Evolutionary conservation across 2,113 vertebrate genomes (phyloP), one percentile per base, ranked within the genome.

Genomic region (Mirounga angustirostris): DNA sequence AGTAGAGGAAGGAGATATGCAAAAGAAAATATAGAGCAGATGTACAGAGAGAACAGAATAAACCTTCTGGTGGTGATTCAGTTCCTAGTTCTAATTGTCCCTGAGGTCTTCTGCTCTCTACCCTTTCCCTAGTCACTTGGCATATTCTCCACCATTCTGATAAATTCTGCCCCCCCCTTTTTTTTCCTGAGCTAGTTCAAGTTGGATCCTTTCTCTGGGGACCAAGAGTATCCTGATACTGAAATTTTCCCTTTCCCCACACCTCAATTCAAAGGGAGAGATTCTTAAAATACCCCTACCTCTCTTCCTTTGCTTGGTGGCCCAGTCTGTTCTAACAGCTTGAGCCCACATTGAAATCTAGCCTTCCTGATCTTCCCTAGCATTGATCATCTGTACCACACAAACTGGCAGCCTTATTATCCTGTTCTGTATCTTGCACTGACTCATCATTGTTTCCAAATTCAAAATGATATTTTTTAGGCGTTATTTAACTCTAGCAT

Each of bases 361-460:
- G 86, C 30, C 61, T 73, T 65, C 61, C 10, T 67, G 40, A 74
- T 82, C 78, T 73, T 90, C 28, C 8, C 1, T 22, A 86, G 40
- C 43, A 87, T 82, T 80, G 84, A 95, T 97, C 92, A 97, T 92
- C 65, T 80, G 54, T 43, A 82, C 87, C 61, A 83, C 83, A 93
- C 15, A 89, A 95, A 92, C 1, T 69, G 95, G 74, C 87, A 97
- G 79, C 67, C 40, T 83, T 90, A 89, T 56, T 91, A 93, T 96
- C 79, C 50, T 83, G 94, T 94, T 97, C 86, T 96, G 30, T 93
- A 50, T 87, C 79, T 80, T 94, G 67, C 69, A 90, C 54, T 97
- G 84, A 96, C 59, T 92, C 90, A 96, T 94, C 54, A 86, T 93
- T 95, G 50, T 94, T 84, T 97, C 97, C 98, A 79, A 87, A 76